Base-by-base conservation (phyloP, 2,797 vertebrate species). In the Eutrigla gurnardus region DNA sequence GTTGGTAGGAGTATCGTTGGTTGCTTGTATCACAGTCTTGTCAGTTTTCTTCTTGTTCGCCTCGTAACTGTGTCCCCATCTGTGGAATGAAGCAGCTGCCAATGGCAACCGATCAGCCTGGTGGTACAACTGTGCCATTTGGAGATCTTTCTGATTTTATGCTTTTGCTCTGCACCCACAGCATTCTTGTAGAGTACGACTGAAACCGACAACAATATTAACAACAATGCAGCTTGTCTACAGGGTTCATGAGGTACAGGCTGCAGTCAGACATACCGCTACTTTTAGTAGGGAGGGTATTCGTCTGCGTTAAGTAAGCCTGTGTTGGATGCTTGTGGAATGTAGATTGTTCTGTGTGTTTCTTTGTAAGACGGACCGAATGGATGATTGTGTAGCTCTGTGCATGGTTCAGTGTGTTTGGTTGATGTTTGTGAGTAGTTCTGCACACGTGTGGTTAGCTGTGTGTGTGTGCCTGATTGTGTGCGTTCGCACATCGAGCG, bases 41-140 rank as follows among this genome's bases (percentile, higher is more conserved):
- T 95, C 94, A 94, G 94, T 93, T 92, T 93, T 91, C 93, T 88
- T 94, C 94, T 93, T 95, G 93, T 94, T 96, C 92, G 72, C 62
- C 86, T 92, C 64, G 82, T 94, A 85, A 91, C 91, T 82, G 77
- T 87, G 91, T 93, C 94, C 87, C 85, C 80, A 80, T 85, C 88
- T 87, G 80, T 49, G 43, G 65, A 75, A 59, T 47, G 70, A 78
- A 87, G 86, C 47, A 17, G 75, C 84, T 81, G 72, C 78, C 73
- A 80, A 83, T 84, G 66, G 78, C 76, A 83, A 78, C 64, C 33
- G 57, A 80, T 83, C 73, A 78, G 66, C 70, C 73, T 39, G 53
- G 40, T 80, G 74, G 58, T 74, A 37, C n/a, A 70, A 62, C 69
- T 66, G 42, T 5, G 49, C 43, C 75, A 75, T 75, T 78, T 76